Evolutionary conservation across 2,113 vertebrate species (phyloP).

Genomic region (Erythrocebus patas): DNA sequence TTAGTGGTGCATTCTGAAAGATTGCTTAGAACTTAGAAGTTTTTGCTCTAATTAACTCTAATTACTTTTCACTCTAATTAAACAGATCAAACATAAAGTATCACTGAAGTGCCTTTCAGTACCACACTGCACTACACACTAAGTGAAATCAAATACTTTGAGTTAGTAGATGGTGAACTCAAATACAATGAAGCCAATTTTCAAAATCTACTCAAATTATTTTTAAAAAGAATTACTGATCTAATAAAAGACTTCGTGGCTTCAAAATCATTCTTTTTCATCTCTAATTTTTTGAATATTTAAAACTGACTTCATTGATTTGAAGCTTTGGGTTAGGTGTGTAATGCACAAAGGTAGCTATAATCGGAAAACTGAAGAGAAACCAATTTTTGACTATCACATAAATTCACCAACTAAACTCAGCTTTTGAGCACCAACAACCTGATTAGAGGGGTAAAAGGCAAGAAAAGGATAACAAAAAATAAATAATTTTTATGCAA

Average conservation of each 20-base stretch:
- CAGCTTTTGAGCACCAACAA: constrained; percentile 10
- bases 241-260: not conserved
- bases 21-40: constrained; percentile 25
- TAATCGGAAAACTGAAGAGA: constrained; percentile 26
- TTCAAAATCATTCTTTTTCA: constrained; percentile 44
- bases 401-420: constrained; percentile 7
- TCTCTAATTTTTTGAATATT: constrained; percentile 6
- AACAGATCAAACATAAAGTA: constrained; percentile 8
- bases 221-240: not conserved
- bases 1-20: constrained; percentile 19
- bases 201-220: constrained; percentile 31
- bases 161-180: constrained; percentile 57
- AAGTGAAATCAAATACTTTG: constrained; percentile 19
- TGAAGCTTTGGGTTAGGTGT: constrained; percentile 17
- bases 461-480: constrained; percentile 23
- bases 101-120: not conserved
- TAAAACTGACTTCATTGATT: constrained; percentile 65
- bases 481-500: constrained; percentile 31
- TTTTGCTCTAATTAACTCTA: constrained; percentile 9
- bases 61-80: not conserved
- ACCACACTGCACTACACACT: not conserved
- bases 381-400: constrained; percentile 20
- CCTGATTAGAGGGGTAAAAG: not conserved
- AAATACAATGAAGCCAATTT: constrained; percentile 65
- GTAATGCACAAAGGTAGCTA: constrained; percentile 25